Evolutionary conservation across 1,140 invertebrate species (phyloP).

Genomic region (Pararge aegeria): DNA sequence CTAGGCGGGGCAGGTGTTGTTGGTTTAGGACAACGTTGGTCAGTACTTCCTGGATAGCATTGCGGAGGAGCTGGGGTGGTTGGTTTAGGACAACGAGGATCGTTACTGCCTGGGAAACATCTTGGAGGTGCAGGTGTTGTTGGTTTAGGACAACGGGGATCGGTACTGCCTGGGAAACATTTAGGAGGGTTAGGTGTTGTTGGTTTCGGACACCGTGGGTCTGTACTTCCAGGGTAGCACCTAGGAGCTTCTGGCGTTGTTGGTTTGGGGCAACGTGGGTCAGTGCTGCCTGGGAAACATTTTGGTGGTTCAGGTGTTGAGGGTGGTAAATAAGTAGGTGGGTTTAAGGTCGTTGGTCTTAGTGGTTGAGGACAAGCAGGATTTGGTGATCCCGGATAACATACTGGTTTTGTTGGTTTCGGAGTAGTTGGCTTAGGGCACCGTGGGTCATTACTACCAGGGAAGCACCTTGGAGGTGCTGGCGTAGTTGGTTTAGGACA

Average conservation of each 20-base stretch:
- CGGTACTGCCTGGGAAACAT: slow-evolving; percentile 71
- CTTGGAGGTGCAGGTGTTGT: slow-evolving; percentile 4
- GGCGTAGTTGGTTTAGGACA: background rate
- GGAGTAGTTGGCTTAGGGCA: background rate
- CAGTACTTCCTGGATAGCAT: slow-evolving; percentile 38
- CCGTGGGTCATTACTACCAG: background rate
- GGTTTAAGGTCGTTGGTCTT: slow-evolving; percentile 6
- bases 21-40: slow-evolving; percentile 9
- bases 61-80: background rate
- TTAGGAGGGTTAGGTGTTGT: slow-evolving; percentile 39
- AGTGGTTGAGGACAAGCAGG: slow-evolving; percentile 32
- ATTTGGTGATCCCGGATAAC: slow-evolving; percentile 16
- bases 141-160: slow-evolving; percentile 48
- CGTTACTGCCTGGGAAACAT: background rate
- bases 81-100: background rate
- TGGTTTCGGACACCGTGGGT: slow-evolving; percentile 57
- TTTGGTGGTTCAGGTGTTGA: slow-evolving; percentile 28
- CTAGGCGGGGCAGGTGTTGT: slow-evolving; percentile 43
- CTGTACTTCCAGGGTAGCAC: slow-evolving; percentile 42
- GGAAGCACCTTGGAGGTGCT: background rate
- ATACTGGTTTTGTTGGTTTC: background rate
- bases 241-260: slow-evolving; percentile 45
- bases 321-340: background rate
- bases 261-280: slow-evolving; percentile 62
- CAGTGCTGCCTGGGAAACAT: slow-evolving; percentile 50